Evolutionary conservation across 2,113 vertebrate genomes (phyloP), one percentile per base, ranked within the genome.

Genomic region (Gadus macrocephalus): DNA sequence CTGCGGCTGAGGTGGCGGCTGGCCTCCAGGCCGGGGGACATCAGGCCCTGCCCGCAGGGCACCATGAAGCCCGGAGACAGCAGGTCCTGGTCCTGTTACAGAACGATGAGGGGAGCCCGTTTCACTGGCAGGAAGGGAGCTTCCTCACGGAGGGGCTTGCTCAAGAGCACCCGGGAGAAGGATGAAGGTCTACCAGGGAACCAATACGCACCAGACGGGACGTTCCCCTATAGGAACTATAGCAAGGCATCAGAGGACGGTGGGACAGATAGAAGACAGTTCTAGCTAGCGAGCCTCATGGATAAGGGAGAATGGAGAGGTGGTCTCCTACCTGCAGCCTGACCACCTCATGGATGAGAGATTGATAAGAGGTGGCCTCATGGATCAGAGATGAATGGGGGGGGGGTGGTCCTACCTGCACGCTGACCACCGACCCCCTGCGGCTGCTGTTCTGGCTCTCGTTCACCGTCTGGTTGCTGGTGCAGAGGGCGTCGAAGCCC

Each of bases 371-470:
- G 25, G 25, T 25, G 25, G 25, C 25, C 25, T 25, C 25, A 25
- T 25, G 25, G 25, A 25, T 25, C 25, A 3, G 38, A 42, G 38
- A 4, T 42, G 38, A 42, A 3, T 56, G 17, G 11, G 6, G 11
- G 6, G 38, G 38, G 11, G 55, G 12, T 11, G 53, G 62, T 35
- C 65, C 82, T 87, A 94, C 95, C 95, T 97, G 96, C 15, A 96
- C 91, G 25, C 95, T 96, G 80, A 94, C 89, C 16, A 95, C 81
- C 0, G 95, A 96, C 71, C 95, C 96, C 58, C 95, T 91, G 15
- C 95, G 93, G 75, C 95, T 98, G 91, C 95, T 98, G 92, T 94
- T 95, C 80, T 96, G 96, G 81, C 96, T 98, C 85, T 98, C 96
- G 0, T 92, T 94, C 69, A 94, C 92, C 0, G 92, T 92, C 85